A percentile compares a stretch with the other conserved stretches of the same genome.
These are phyloP conservation scores for Bergia sp. DNA, from an alignment of 92 coral and sea anemone genomes.

Conservation along the genomic window DNA sequence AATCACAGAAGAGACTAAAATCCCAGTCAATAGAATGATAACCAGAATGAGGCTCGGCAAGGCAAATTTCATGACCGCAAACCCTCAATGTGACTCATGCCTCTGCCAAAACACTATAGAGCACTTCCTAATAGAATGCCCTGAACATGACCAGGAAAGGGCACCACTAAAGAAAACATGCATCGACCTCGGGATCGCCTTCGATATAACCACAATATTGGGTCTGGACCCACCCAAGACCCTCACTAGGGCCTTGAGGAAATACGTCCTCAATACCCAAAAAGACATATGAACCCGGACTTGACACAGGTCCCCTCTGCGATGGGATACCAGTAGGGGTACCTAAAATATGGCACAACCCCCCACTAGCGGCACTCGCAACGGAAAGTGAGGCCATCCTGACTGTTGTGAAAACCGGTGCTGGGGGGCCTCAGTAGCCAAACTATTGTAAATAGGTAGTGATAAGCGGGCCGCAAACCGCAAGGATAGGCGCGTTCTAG, in stretches of 20 bases:
- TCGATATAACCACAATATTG: not conserved
- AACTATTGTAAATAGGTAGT: not conserved
- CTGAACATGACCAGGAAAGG: not conserved
- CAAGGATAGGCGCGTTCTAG: not conserved
- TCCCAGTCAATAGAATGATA: not conserved
- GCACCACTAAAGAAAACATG: not conserved
- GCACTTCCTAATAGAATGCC: not conserved
- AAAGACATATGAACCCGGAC: not conserved
- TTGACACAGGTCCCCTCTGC: not conserved
- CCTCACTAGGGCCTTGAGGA: not conserved
- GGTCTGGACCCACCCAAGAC: constrained; percentile 1
- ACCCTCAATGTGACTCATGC: not conserved
- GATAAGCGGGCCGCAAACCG: not conserved
- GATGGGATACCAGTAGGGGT: not conserved
- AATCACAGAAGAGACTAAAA: not conserved
- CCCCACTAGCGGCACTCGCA: not conserved
- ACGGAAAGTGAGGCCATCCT: not conserved
- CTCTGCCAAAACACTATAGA: not conserved
- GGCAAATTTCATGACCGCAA: not conserved
- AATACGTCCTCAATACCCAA: not conserved
- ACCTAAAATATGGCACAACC: not conserved
- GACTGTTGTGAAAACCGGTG: not conserved
- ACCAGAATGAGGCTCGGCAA: not conserved
- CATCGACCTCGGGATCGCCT: not conserved
- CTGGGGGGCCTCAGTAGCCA: not conserved